Evolutionary conservation across 2,113 vertebrate species (phyloP).

Genomic region (Drymodes brunneopygia): DNA sequence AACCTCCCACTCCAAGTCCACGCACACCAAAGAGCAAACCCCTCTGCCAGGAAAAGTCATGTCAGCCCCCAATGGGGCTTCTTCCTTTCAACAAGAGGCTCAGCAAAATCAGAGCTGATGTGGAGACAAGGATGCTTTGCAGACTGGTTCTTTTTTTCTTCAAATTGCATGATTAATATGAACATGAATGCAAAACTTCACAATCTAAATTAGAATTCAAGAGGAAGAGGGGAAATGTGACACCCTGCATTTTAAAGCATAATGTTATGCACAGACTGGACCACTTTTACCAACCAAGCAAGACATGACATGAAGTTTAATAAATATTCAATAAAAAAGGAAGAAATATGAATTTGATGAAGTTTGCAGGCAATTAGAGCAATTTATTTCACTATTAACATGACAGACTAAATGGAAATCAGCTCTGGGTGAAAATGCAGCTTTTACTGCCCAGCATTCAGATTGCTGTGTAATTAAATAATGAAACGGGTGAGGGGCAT

Average conservation of each 20-base stretch:
- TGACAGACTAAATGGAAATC: constrained; percentile 77
- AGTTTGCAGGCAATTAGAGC: constrained; percentile 80
- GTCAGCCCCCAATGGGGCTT: accelerated
- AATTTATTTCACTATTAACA: constrained; percentile 87
- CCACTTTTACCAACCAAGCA: constrained; percentile 62
- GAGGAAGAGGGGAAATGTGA: not conserved
- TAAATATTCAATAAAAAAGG: constrained; percentile 81
- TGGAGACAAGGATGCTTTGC: not conserved
- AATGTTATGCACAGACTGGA: constrained; percentile 53
- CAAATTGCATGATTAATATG: constrained; percentile 10
- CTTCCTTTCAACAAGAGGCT: not conserved
- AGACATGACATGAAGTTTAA: constrained; percentile 74
- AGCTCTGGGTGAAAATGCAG: constrained; percentile 76
- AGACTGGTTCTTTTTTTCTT: not conserved
- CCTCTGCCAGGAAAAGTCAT: not conserved
- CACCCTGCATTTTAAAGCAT: constrained; percentile 14
- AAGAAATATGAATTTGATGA: constrained; percentile 80
- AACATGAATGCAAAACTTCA: constrained; percentile 30
- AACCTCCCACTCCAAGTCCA: not conserved
- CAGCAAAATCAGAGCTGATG: not conserved
- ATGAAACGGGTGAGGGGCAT: not conserved
- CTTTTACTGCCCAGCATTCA: constrained; percentile 55
- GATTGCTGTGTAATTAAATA: constrained; percentile 58
- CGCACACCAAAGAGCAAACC: not conserved
- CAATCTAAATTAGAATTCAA: constrained; percentile 50